A percentile compares a stretch with the other conserved stretches of the same genome.
These are phyloP conservation scores for Brachionus rubens DNA, from an alignment of 1,140 invertebrate genomes.

Conservation along the genomic window DNA sequence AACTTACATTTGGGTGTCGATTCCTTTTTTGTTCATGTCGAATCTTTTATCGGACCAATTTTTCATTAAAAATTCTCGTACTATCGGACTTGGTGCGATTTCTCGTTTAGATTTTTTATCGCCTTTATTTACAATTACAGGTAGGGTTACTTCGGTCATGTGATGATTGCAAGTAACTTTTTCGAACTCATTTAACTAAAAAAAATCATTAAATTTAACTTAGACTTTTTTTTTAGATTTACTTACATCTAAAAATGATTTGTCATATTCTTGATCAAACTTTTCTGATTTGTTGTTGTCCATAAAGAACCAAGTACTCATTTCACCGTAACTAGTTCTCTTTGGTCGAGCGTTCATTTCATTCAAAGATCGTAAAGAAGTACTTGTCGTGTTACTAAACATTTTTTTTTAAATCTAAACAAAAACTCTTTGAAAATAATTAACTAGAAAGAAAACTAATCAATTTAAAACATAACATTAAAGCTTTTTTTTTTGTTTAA, in stretches of 20 bases:
- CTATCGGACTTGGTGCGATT: not conserved
- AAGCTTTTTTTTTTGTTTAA: too few relatives aligned
- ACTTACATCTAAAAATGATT: conserved; percentile 29
- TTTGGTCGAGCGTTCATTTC: conserved; percentile 31
- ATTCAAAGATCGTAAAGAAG: conserved; percentile 24
- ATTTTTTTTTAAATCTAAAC: not conserved
- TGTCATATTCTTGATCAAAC: not conserved
- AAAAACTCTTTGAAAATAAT: not conserved
- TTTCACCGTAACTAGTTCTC: conserved; percentile 43
- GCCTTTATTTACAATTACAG: not conserved
- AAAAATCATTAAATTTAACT: not conserved
- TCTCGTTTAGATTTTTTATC: not conserved
- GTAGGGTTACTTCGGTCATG: not conserved
- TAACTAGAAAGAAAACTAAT: too few relatives aligned
- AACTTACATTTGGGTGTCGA: not conserved
- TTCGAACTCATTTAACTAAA: conserved; percentile 5
- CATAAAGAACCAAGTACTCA: conserved; percentile 46
- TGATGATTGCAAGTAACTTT: not conserved
- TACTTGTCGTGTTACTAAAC: not conserved
- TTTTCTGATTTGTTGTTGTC: not conserved
- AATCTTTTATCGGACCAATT: conserved; percentile 35
- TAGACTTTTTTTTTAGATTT: not conserved
- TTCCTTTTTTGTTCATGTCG: conserved; percentile 13
- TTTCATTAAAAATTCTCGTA: conserved; percentile 23
- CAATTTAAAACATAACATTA: too few relatives aligned